These are phyloP conservation scores for Eurystomus gularis DNA, from an alignment of 2,113 vertebrate genomes.

Conservation along the genomic window DNA sequence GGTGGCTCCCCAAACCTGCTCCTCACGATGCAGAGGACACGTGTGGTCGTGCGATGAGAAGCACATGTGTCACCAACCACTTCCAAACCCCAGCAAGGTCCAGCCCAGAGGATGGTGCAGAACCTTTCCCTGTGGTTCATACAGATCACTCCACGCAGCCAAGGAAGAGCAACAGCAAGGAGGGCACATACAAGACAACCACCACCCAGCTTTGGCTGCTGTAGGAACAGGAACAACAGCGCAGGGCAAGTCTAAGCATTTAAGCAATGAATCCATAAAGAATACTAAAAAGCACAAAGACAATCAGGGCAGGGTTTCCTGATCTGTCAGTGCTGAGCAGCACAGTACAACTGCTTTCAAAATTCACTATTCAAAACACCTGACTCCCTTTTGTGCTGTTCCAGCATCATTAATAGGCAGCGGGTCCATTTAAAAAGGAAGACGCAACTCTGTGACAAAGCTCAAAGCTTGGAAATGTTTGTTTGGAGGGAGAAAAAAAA, in stretches of 20 bases:
- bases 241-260: neutral
- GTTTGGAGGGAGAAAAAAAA: neutral
- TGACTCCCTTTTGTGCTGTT: neutral
- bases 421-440: neutral
- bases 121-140: neutral
- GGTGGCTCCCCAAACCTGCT: accelerated
- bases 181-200: too few species aligned
- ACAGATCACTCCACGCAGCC: accelerated
- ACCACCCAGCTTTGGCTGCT: accelerated
- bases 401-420: neutral
- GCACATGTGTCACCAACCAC: accelerated
- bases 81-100: neutral
- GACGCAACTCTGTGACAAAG: neutral
- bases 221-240: accelerated
- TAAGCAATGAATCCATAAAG: neutral
- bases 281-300: neutral
- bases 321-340: neutral
- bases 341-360: neutral
- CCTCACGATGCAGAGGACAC: accelerated
- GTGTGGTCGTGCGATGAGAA: accelerated
- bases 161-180: too few species aligned
- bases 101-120: accelerated
- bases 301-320: neutral
- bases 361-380: accelerated
- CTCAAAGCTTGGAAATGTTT: neutral